A percentile compares a stretch with the other conserved stretches of the same genome.
Evolutionary conservation across 2,113 vertebrate genomes (phyloP).

Genomic region (Sinocyclocheilus grahami): DNA sequence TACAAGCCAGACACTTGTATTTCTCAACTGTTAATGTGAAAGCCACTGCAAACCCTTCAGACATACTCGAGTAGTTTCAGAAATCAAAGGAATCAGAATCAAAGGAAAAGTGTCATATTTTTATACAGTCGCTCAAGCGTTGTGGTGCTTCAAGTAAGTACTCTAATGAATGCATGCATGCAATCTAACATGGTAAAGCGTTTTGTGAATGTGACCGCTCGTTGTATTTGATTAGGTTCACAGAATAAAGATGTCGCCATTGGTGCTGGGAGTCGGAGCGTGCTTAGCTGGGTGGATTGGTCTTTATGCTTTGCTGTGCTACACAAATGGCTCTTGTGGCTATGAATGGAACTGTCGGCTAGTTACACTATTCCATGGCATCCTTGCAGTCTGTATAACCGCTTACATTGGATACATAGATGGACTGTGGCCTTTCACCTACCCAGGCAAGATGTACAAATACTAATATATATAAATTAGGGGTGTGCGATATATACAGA

Average conservation of each 20-base stretch:
- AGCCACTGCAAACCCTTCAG: constrained; percentile 69
- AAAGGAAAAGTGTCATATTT: constrained; percentile 64
- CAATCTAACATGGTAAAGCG: not conserved
- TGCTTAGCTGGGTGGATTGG: constrained; percentile 85
- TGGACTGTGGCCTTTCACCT: constrained; percentile 91
- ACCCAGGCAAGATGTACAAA: constrained; percentile 81
- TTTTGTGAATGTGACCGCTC: not conserved
- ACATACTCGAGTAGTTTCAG: constrained; percentile 39
- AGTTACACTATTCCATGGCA: constrained; percentile 89
- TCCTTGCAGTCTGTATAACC: constrained; percentile 86
- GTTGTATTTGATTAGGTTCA: constrained; percentile 37
- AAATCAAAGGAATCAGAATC: constrained; percentile 53
- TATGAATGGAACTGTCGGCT: constrained; percentile 95
- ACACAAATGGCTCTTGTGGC: constrained; percentile 75
- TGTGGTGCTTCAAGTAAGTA: constrained; percentile 35
- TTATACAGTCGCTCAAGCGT: constrained; percentile 37
- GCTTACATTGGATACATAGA: constrained; percentile 94
- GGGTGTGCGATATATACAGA: not conserved
- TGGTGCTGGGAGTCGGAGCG: constrained; percentile 78
- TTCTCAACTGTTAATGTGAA: constrained; percentile 57
- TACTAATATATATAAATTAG: not conserved
- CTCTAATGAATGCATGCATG: constrained; percentile 1
- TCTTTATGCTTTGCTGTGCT: constrained; percentile 85
- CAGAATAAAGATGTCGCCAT: constrained; percentile 77
- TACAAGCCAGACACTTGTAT: constrained; percentile 42